Percentiles rank a stretch among this genome's conserved stretches.
These are phyloP conservation scores for Hirtodrosophila confusa DNA, from an alignment of 2,888 invertebrate species.

Conservation along the genomic window DNA sequence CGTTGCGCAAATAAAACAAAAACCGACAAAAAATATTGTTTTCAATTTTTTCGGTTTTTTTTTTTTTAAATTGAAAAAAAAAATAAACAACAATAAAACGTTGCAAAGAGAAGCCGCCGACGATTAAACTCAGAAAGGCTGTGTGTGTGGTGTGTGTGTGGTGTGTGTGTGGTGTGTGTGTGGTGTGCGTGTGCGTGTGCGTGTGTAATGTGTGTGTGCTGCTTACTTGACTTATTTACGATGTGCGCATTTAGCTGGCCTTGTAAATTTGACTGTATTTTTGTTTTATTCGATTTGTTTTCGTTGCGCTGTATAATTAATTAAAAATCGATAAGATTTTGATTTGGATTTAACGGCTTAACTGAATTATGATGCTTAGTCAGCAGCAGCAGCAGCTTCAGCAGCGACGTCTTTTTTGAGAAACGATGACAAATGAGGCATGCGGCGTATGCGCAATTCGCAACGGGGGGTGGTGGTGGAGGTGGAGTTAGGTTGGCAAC, in stretches of 20 bases:
- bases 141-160: not conserved
- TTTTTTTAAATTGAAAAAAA: conserved; percentile 4
- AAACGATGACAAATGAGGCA: conserved; percentile 53
- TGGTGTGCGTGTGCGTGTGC: conserved; percentile 22
- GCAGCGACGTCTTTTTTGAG: conserved; percentile 28
- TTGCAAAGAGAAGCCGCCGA: conserved; percentile 47
- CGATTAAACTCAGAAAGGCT: conserved; percentile 45
- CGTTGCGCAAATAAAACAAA: conserved; percentile 18
- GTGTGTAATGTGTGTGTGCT: conserved; percentile 17
- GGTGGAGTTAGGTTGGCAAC: not conserved
- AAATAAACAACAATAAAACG: conserved; percentile 9
- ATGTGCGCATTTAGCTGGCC: conserved; percentile 51
- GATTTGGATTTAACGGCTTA: conserved; percentile 73
- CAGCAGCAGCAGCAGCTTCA: conserved; percentile 38
- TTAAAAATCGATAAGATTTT: conserved; percentile 78
- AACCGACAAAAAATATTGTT: conserved; percentile 1
- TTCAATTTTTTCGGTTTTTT: no score
- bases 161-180: conserved; percentile 23
- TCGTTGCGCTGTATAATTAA: conserved; percentile 61
- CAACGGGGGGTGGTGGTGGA: conserved; percentile 15
- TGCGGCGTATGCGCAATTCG: conserved; percentile 48
- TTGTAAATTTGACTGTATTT: conserved; percentile 33
- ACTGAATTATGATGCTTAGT: conserved; percentile 70
- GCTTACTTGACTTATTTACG: conserved; percentile 56
- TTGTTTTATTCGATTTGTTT: conserved; percentile 20